phyloP scores from a whole-genome alignment of 2,888 invertebrate genomes.

The Dynastes maya region DNA sequence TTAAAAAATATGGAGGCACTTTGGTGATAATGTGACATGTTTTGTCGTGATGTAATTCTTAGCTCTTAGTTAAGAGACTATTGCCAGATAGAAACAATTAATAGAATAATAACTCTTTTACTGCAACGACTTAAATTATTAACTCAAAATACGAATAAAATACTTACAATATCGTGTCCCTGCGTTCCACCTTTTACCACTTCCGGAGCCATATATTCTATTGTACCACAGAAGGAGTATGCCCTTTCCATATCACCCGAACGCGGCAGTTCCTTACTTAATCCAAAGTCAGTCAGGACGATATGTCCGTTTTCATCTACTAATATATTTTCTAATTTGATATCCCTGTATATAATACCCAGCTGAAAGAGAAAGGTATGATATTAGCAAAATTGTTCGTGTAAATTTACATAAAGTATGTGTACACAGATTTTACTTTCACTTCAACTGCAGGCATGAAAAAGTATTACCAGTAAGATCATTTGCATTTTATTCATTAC shows the following conservation, averaged over 20 bases:
- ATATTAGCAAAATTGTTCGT: conserved; percentile 26
- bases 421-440: conserved; percentile 4
- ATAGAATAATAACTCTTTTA: too few species aligned
- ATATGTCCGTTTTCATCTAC: conserved; percentile 96
- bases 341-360: conserved; percentile 98
- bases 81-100: too few species aligned
- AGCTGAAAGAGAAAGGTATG: conserved; percentile 76
- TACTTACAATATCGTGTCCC: conserved; percentile 96
- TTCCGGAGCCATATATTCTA: conserved; percentile 97
- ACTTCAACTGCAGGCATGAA: background rate
- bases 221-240: conserved; percentile 98
- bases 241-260: conserved; percentile 78
- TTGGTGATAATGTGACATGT: too few species aligned
- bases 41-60: too few species aligned
- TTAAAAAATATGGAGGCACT: too few species aligned
- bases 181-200: conserved; percentile 86
- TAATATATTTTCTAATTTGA: conserved; percentile 97
- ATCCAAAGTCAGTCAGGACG: conserved; percentile 96
- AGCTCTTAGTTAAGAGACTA: too few species aligned
- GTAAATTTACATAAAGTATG: conserved; percentile 1
- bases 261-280: conserved; percentile 91
- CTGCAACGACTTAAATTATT: background rate
- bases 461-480: background rate
- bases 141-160: conserved; percentile 23
- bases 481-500: background rate